A percentile compares a stretch with the other conserved stretches of the same genome.
phyloP scores from a whole-genome alignment of 2,888 invertebrate genomes.

The Pteria penguin region DNA sequence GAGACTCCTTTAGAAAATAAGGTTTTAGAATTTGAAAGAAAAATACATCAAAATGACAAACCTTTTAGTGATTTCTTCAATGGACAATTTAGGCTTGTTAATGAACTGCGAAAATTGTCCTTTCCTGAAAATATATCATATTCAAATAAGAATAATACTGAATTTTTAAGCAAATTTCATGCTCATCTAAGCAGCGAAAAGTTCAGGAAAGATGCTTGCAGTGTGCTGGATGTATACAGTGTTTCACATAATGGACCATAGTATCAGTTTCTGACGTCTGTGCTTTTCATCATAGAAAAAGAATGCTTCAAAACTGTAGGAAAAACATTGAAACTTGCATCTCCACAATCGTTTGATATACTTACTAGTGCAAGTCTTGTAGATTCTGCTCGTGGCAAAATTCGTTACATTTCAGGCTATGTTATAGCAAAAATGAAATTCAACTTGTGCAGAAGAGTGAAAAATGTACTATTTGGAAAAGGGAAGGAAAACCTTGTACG shows the following conservation, averaged over 20 bases:
- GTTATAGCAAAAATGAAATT: conserved; percentile 24
- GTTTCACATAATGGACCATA: neutral
- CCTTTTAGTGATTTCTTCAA: neutral
- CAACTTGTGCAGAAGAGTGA: neutral
- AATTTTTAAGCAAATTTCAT: neutral
- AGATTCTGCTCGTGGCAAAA: conserved; percentile 21
- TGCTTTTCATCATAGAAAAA: neutral
- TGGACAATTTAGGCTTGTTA: neutral
- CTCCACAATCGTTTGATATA: neutral
- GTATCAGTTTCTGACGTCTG: conserved; percentile 2
- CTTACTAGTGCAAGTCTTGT: neutral
- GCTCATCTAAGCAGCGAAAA: neutral
- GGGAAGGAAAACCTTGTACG: conserved; percentile 19
- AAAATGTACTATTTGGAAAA: conserved; percentile 11
- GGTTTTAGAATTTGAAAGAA: neutral
- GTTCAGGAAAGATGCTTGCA: neutral
- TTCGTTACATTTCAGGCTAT: conserved; percentile 31
- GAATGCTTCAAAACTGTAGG: neutral
- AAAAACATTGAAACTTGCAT: neutral
- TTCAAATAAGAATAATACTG: neutral
- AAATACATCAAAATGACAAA: neutral
- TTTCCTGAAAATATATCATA: neutral
- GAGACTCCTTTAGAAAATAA: neutral
- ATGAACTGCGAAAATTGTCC: too few relatives aligned
- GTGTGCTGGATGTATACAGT: neutral